Conservation (phyloP, 2,888 invertebrate species). For the Sphecodes monilicornis region DNA sequence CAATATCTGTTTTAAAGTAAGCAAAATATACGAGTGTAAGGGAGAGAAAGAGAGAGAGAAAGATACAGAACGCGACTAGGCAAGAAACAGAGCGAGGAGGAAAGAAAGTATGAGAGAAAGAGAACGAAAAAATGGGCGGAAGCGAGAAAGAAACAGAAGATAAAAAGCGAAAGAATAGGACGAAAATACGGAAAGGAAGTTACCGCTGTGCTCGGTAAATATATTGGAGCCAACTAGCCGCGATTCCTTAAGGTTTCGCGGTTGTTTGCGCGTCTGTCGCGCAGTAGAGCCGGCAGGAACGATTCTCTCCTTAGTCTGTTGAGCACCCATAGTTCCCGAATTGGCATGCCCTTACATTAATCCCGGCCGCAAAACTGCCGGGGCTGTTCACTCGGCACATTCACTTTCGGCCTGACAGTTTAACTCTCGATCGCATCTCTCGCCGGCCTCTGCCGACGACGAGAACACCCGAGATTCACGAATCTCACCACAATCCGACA, state of each 20-base stretch:
- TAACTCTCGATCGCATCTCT: slow-evolving; percentile 55
- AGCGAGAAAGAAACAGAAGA: slow-evolving; percentile 52
- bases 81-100: slow-evolving; percentile 45
- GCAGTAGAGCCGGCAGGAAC: slow-evolving; percentile 89
- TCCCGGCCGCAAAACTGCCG: slow-evolving; percentile 59
- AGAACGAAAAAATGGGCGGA: slow-evolving; percentile 49
- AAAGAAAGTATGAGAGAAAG: slow-evolving; percentile 41
- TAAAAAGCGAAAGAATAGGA: slow-evolving; percentile 51
- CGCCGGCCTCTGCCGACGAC: slow-evolving; percentile 55
- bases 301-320: slow-evolving; percentile 96
- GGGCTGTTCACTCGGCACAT: slow-evolving; percentile 62
- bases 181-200: slow-evolving; percentile 80
- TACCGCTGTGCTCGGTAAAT: slow-evolving; percentile 97
- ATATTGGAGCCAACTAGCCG: slow-evolving; percentile 95
- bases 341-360: slow-evolving; percentile 81
- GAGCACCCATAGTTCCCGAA: slow-evolving; percentile 93
- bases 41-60: slow-evolving; percentile 36
- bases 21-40: slow-evolving; percentile 25
- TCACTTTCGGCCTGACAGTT: slow-evolving; percentile 54
- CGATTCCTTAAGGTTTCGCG: slow-evolving; percentile 92
- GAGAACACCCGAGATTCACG: slow-evolving; percentile 60
- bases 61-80: slow-evolving; percentile 44
- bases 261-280: slow-evolving; percentile 91
- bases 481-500: slow-evolving; percentile 52
- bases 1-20: slow-evolving; percentile 14